Percentiles rank a stretch among this genome's conserved stretches.
Evolutionary conservation across 2,113 vertebrate genomes (phyloP).

Genomic region (Hyla sarda): DNA sequence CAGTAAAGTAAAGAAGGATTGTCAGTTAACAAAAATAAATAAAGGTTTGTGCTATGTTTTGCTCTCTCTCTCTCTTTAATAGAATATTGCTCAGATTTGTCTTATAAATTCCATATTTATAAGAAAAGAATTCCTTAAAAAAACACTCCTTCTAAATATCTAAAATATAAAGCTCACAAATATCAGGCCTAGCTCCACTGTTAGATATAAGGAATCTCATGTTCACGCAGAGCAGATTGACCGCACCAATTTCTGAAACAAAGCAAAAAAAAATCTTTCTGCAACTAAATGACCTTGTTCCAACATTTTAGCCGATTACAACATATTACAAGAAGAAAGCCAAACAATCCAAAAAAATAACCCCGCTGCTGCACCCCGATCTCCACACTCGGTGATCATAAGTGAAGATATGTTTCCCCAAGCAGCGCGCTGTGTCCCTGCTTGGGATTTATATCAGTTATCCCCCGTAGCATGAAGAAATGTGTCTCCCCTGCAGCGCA

Average conservation of each 20-base stretch:
- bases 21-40: not conserved
- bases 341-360: too few species aligned
- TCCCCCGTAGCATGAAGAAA: too few species aligned
- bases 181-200: not conserved
- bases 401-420: too few species aligned
- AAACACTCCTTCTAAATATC: not conserved
- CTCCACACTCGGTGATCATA: too few species aligned
- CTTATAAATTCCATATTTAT: not conserved
- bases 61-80: not conserved
- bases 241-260: not conserved
- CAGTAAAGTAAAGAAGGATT: not conserved
- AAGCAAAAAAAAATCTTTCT: not conserved
- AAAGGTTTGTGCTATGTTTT: not conserved
- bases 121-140: not conserved
- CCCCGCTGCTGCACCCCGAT: too few species aligned
- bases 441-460: too few species aligned
- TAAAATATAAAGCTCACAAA: not conserved
- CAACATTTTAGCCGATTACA: too few species aligned
- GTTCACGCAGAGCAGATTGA: not conserved
- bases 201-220: not conserved
- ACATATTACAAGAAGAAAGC: too few species aligned
- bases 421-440: too few species aligned
- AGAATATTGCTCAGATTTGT: not conserved
- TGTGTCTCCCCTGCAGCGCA: too few species aligned
- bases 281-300: not conserved